Conservation (phyloP, 2,888 invertebrate genomes). For the Erebia epiphron region DNA sequence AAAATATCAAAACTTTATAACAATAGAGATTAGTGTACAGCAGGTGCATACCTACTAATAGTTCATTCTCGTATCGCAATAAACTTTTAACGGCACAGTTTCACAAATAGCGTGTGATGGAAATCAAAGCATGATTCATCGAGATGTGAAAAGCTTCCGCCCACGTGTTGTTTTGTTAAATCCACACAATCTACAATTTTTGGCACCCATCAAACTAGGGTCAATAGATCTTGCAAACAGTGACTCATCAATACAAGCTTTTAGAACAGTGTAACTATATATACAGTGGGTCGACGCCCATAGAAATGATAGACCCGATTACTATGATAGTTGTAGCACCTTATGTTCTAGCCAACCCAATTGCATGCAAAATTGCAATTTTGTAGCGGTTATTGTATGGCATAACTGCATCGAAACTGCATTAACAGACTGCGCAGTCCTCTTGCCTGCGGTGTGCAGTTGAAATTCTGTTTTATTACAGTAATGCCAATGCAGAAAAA, state of each 20-base stretch:
- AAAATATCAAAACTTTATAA: neutral
- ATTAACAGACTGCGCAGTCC: too few relatives aligned
- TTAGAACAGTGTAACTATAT: too few relatives aligned
- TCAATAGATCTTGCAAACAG: constrained; percentile 34
- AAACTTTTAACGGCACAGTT: constrained; percentile 28
- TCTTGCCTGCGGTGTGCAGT: too few relatives aligned
- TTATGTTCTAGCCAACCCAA: too few relatives aligned
- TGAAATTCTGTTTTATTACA: too few relatives aligned
- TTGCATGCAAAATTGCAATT: too few relatives aligned
- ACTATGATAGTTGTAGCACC: too few relatives aligned
- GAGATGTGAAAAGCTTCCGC: constrained; percentile 34
- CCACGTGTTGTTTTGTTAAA: constrained; percentile 38
- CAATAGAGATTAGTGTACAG: constrained; percentile 1
- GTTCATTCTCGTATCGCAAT: constrained; percentile 19
- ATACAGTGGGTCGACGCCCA: too few relatives aligned
- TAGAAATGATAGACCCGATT: too few relatives aligned
- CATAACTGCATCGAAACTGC: too few relatives aligned
- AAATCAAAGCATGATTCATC: constrained; percentile 33
- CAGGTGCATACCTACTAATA: constrained; percentile 11
- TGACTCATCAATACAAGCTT: constrained; percentile 23
- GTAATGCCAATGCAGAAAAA: too few relatives aligned
- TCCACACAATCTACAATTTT: constrained; percentile 36
- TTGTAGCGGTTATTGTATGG: too few relatives aligned
- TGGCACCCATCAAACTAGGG: constrained; percentile 35
- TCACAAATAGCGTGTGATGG: constrained; percentile 25